These are phyloP conservation scores for Panulirus ornatus DNA, from an alignment of 1,140 invertebrate species.

Conservation along the genomic window DNA sequence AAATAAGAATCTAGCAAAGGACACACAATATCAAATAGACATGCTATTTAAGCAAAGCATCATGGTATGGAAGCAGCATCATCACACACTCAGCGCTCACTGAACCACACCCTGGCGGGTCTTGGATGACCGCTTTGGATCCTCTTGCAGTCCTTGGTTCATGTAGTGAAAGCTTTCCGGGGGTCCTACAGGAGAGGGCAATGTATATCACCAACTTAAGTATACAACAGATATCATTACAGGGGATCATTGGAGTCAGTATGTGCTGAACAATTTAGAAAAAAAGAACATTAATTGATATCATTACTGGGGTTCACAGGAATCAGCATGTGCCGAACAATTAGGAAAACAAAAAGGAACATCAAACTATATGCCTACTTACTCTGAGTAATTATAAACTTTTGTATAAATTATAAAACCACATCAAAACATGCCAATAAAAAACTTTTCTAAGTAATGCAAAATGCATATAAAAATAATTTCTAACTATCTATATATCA, in stretches of 20 bases:
- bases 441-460: too few species aligned
- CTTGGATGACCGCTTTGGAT: not conserved
- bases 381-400: too few species aligned
- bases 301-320: too few species aligned
- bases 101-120: conserved; percentile 56
- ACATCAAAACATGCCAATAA: too few species aligned
- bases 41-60: conserved; percentile 25
- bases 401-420: too few species aligned
- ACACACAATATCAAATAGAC: not conserved
- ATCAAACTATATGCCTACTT: too few species aligned
- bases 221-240: not conserved
- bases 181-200: conserved; percentile 58
- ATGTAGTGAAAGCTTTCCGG: conserved; percentile 64
- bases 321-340: too few species aligned
- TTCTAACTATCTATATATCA: too few species aligned
- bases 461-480: too few species aligned
- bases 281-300: too few species aligned
- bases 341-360: too few species aligned
- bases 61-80: not conserved
- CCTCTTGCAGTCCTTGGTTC: conserved; percentile 57
- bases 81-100: conserved; percentile 56
- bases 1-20: not conserved
- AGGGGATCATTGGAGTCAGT: not conserved
- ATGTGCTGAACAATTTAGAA: not conserved
- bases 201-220: not conserved